phyloP scores from a whole-genome alignment of 2,113 vertebrate species.

The Lanius ludovicianus region DNA sequence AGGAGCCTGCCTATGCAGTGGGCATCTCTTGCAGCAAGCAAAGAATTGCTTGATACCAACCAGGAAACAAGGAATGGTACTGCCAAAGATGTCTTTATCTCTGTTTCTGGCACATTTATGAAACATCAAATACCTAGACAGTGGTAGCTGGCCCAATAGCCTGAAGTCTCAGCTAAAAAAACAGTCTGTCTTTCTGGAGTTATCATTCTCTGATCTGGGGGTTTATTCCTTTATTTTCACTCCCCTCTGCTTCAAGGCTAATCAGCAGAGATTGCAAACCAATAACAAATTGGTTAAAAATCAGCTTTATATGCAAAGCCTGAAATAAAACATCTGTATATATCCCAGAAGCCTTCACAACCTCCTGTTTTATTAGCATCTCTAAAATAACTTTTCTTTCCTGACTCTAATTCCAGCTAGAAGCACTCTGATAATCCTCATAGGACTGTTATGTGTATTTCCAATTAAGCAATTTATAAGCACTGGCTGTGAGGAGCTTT shows the following conservation, averaged over 20 bases:
- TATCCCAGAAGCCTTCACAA: conserved; percentile 42
- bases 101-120: not conserved
- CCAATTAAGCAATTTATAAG: conserved; percentile 71
- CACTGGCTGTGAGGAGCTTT: conserved; percentile 49
- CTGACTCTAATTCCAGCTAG: conserved; percentile 59
- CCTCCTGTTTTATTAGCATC: conserved; percentile 51
- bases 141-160: not conserved
- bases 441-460: conserved; percentile 59
- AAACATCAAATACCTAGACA: not conserved
- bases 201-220: not conserved
- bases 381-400: conserved; percentile 62
- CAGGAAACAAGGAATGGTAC: not conserved
- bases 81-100: not conserved
- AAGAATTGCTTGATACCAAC: not conserved
- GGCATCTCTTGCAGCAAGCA: not conserved
- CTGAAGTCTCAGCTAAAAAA: not conserved
- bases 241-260: not conserved
- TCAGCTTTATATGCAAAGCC: conserved; percentile 27
- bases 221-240: not conserved
- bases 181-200: not conserved
- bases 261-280: not conserved
- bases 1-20: not conserved
- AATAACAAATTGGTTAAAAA: not conserved
- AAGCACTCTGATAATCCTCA: conserved; percentile 54
- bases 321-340: conserved; percentile 39